phyloP scores from a whole-genome alignment of 64 coral and sea anemone genomes.

The Porites australiensis region DNA sequence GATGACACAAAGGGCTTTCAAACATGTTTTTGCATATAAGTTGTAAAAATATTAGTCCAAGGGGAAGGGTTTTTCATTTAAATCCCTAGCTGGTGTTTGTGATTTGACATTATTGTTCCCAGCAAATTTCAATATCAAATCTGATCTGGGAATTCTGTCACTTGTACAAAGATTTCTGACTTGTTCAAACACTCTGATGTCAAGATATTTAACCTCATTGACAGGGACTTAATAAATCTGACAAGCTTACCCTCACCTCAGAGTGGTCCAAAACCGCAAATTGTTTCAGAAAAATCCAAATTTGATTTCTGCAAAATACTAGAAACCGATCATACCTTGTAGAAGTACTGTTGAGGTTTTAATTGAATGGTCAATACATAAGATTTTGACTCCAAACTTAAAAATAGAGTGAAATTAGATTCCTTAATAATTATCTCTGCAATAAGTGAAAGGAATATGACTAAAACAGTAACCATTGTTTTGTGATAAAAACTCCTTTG shows the following conservation, averaged over 20 bases:
- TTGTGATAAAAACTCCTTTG: too few relatives aligned
- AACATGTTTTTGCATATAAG: background rate
- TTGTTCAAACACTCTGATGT: background rate
- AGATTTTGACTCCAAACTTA: too few relatives aligned
- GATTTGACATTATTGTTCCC: background rate
- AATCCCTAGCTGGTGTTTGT: background rate
- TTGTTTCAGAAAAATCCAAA: too few relatives aligned
- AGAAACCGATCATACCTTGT: too few relatives aligned
- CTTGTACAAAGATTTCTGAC: constrained; percentile 8
- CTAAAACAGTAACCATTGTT: too few relatives aligned
- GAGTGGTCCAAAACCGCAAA: background rate
- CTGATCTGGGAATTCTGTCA: background rate
- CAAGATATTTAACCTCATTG: constrained; percentile 25
- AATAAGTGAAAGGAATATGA: too few relatives aligned
- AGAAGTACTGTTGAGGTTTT: too few relatives aligned
- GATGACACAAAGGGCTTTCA: background rate
- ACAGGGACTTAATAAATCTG: background rate
- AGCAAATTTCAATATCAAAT: background rate
- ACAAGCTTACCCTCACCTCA: background rate
- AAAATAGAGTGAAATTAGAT: too few relatives aligned
- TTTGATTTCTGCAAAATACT: too few relatives aligned
- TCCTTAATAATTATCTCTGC: too few relatives aligned
- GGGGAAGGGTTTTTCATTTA: background rate
- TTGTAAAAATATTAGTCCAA: background rate
- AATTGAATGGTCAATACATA: too few relatives aligned